These are phyloP conservation scores for Hirudo medicinalis DNA, from an alignment of 1,140 invertebrate genomes.

Conservation along the genomic window DNA sequence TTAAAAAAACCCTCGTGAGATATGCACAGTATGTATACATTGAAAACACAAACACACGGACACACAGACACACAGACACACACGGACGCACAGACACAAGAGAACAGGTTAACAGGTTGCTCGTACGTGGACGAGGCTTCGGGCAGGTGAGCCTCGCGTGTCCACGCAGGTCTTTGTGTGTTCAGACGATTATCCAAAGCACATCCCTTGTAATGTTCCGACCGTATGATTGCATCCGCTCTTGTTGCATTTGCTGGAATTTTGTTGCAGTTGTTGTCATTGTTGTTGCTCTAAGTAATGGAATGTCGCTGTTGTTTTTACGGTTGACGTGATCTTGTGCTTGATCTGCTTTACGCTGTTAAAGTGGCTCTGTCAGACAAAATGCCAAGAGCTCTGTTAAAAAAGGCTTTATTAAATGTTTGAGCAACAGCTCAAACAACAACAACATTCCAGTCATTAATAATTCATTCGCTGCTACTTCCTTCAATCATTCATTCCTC, in stretches of 20 bases:
- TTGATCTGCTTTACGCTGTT: not conserved
- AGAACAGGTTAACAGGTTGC: not conserved
- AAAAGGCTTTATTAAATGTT: no score
- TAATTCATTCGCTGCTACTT: not conserved
- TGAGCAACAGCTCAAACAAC: no score
- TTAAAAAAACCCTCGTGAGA: not conserved
- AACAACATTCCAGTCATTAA: no score
- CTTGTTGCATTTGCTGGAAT: constrained; percentile 9
- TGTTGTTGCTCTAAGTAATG: no score
- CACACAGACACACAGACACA: not conserved
- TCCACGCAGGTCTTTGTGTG: not conserved
- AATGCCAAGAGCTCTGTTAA: no score
- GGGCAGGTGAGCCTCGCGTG: not conserved
- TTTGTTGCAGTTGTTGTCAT: not conserved
- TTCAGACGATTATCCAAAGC: not conserved
- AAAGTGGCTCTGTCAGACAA: not conserved
- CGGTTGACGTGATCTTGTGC: not conserved
- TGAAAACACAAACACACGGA: not conserved
- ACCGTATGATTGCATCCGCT: not conserved
- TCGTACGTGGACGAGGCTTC: not conserved
- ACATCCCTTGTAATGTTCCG: not conserved
- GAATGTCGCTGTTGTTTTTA: not conserved
- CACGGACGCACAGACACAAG: not conserved
- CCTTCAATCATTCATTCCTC: not conserved
- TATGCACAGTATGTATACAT: not conserved